Percentiles rank a stretch among this genome's conserved stretches.
Conservation (phyloP, 2,113 vertebrate genomes). For the Cephalopterus ornatus region DNA sequence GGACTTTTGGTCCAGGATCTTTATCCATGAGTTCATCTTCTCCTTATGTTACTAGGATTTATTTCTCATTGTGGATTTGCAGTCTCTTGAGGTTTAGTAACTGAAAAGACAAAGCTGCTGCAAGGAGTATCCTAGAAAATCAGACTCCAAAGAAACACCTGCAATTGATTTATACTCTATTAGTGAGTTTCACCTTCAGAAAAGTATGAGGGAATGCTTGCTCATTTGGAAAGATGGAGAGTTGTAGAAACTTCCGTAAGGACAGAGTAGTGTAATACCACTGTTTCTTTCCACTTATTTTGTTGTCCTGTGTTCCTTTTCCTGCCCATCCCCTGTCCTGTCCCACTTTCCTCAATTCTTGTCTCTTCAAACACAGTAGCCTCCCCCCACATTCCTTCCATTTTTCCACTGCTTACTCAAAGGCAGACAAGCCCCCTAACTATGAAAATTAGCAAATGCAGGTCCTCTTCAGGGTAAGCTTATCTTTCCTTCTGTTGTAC, state of each 20-base stretch:
- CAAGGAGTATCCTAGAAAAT: background rate
- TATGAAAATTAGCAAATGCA: background rate
- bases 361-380: background rate
- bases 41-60: background rate
- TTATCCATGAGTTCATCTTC: background rate
- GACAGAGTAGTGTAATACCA: background rate
- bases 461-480: background rate
- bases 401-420: background rate
- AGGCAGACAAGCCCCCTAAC: background rate
- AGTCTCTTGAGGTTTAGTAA: background rate
- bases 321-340: background rate
- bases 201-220: background rate
- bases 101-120: background rate
- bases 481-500: background rate
- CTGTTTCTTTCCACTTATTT: background rate
- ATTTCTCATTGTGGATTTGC: background rate
- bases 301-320: background rate
- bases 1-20: background rate
- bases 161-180: background rate
- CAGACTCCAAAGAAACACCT: background rate
- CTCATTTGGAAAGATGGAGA: background rate
- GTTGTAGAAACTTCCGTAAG: background rate
- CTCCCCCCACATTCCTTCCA: background rate
- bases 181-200: background rate
- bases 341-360: background rate